Evolutionary conservation across 2,797 vertebrate species (phyloP).

Genomic region (Pelobates cultripes): DNA sequence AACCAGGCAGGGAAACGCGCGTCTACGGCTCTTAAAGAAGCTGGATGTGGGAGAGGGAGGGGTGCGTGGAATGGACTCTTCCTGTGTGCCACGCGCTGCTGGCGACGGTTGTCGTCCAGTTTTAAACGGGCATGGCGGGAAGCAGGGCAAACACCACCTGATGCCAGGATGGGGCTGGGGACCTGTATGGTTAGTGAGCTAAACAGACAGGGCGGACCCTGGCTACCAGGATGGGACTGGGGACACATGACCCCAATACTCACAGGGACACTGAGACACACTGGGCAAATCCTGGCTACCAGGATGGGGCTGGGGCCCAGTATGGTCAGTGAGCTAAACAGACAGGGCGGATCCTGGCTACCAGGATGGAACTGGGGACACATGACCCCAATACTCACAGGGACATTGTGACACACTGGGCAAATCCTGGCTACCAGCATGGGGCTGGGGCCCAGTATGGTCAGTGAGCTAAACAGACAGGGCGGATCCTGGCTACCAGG

Average conservation of each 20-base stretch:
- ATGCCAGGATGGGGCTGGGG: not conserved
- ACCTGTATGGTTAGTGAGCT: no score
- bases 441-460: not conserved
- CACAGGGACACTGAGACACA: no score
- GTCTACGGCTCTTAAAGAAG: not conserved
- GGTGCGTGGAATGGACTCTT: conserved; percentile 46
- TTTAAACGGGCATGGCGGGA: conserved; percentile 30
- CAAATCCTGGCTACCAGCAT: not conserved
- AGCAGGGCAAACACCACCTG: not conserved
- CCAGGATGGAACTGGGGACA: no score
- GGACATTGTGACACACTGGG: no score
- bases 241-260: no score
- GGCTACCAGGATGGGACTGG: no score
- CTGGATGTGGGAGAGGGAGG: not conserved
- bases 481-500: no score
- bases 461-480: no score
- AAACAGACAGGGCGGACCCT: no score
- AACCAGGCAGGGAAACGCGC: conserved; percentile 39
- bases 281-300: not conserved
- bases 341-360: no score
- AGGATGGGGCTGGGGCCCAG: not conserved
- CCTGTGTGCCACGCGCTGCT: conserved; percentile 48
- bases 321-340: no score
- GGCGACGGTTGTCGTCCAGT: conserved; percentile 38
- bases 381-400: no score